A percentile compares a stretch with the other conserved stretches of the same genome.
Evolutionary conservation across 30 jellyfish, hydroid and myxozoan species (phyloP).

Genomic region (Pelagia noctiluca): DNA sequence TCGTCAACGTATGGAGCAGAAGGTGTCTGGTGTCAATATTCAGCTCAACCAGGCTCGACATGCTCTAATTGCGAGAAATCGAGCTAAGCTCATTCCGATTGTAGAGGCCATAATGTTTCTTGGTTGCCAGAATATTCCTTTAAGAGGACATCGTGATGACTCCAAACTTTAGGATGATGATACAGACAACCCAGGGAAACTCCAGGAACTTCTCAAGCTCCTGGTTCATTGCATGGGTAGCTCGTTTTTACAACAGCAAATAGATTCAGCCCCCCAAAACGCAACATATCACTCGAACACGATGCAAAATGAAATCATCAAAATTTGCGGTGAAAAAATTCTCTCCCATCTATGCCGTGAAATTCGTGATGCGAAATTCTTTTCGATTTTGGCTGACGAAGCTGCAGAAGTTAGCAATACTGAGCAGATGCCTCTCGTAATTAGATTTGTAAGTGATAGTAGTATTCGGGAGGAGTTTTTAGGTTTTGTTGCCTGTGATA

Average conservation of each 20-base stretch:
- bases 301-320: conserved; percentile 35
- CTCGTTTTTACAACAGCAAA: conserved; percentile 27
- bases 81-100: conserved; percentile 52
- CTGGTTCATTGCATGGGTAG: conserved; percentile 22
- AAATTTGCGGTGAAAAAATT: conserved; percentile 37
- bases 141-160: conserved; percentile 80
- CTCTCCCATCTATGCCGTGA: conserved; percentile 9
- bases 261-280: too few species aligned
- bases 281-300: too few species aligned
- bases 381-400: conserved; percentile 64
- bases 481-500: conserved; percentile 43
- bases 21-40: background rate
- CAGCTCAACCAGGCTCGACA: background rate
- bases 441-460: conserved; percentile 10
- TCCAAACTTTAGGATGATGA: conserved; percentile 4
- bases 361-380: conserved; percentile 49
- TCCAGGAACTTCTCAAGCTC: conserved; percentile 48
- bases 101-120: conserved; percentile 64
- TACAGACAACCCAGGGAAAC: conserved; percentile 51
- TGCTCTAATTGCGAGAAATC: conserved; percentile 27
- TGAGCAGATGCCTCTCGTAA: conserved; percentile 55
- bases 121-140: conserved; percentile 62
- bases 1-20: conserved; percentile 5
- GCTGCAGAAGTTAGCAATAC: conserved; percentile 55
- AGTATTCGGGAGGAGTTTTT: conserved; percentile 49